A percentile compares a stretch with the other conserved stretches of the same genome.
Evolutionary conservation across 1,140 invertebrate genomes (phyloP).

Genomic region (Tetramorium parvispinum): DNA sequence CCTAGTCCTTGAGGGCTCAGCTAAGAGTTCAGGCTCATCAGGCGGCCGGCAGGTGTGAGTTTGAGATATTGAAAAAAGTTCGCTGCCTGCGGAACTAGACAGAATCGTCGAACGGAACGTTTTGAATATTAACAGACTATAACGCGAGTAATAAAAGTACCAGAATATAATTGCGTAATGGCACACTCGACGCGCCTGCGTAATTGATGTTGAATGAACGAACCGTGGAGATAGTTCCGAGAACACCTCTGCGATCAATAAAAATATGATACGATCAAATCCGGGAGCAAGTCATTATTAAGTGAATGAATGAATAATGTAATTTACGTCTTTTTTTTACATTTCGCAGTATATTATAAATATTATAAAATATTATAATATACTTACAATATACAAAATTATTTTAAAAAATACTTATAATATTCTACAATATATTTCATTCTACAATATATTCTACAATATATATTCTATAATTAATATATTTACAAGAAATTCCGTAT

Average conservation of each 20-base stretch:
- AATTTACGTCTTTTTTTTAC: background rate
- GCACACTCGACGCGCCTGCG: constrained; percentile 11
- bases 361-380: no score
- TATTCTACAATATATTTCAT: no score
- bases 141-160: background rate
- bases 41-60: constrained; percentile 76
- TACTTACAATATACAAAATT: no score
- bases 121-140: background rate
- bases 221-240: background rate
- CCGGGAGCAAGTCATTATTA: background rate
- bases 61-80: constrained; percentile 67
- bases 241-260: constrained; percentile 12
- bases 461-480: no score
- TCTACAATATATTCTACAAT: no score
- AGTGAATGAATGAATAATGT: constrained; percentile 9
- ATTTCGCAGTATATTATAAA: background rate
- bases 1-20: constrained; percentile 75
- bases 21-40: constrained; percentile 25
- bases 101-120: constrained; percentile 38
- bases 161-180: constrained; percentile 48
- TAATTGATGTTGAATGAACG: constrained; percentile 28
- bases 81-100: constrained; percentile 21
- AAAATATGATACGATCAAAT: constrained; percentile 7
- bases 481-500: background rate
- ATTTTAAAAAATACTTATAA: background rate